phyloP scores from a whole-genome alignment of 2,797 vertebrate genomes.

The Neopelma chrysocephalum region DNA sequence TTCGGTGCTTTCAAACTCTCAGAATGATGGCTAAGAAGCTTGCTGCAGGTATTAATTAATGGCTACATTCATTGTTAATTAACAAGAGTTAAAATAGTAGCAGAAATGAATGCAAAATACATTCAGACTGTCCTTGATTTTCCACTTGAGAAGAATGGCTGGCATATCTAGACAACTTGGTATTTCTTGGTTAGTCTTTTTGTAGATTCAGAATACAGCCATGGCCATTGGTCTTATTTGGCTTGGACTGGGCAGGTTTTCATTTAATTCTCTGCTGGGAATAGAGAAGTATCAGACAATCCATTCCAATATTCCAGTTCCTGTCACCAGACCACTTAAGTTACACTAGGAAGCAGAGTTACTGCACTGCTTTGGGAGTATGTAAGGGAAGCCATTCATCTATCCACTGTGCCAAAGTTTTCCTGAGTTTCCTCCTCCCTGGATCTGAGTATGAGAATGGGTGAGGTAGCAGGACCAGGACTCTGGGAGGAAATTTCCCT shows the following conservation, averaged over 20 bases:
- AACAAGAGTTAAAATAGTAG: constrained; percentile 19
- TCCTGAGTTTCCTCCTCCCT: neutral
- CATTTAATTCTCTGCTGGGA: neutral
- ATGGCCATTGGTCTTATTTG: neutral
- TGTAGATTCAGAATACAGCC: neutral
- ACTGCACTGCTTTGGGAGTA: neutral
- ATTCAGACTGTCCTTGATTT: neutral
- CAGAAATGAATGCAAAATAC: constrained; percentile 9
- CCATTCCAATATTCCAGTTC: neutral
- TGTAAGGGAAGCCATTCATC: neutral
- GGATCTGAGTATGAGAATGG: neutral
- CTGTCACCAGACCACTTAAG: neutral
- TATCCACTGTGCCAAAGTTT: neutral
- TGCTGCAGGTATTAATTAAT: constrained; percentile 55
- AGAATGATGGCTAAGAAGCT: constrained; percentile 9
- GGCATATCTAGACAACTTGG: neutral
- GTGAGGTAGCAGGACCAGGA: neutral
- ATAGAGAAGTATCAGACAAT: neutral
- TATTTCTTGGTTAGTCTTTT: neutral
- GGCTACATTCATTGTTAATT: constrained; percentile 57
- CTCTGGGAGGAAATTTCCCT: neutral
- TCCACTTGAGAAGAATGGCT: neutral
- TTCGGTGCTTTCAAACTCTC: constrained; percentile 24
- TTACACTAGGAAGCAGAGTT: neutral
- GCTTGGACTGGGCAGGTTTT: neutral